phyloP scores from a whole-genome alignment of 1,140 invertebrate species.

The Vanessa atalanta region DNA sequence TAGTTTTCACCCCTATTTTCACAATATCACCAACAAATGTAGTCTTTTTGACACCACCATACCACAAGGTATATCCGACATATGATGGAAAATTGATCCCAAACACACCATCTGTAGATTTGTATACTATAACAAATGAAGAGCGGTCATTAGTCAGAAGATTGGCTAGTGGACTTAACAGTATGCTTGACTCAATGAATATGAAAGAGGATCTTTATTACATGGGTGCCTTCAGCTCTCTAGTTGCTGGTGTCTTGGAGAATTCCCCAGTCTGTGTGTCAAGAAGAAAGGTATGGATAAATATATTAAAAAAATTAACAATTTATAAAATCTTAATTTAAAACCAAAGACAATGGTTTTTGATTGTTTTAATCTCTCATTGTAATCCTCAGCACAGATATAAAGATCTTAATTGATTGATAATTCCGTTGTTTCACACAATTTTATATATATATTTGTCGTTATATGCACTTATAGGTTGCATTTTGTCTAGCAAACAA shows the following conservation, averaged over 20 bases:
- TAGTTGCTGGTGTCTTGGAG: slow-evolving; percentile 83
- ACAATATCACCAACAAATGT: slow-evolving; percentile 81
- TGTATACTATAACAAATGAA: slow-evolving; percentile 65
- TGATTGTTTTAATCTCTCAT: too few species aligned
- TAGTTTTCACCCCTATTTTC: slow-evolving; percentile 84
- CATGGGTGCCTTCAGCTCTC: slow-evolving; percentile 83
- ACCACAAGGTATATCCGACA: slow-evolving; percentile 82
- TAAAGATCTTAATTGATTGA: too few species aligned
- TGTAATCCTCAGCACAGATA: too few species aligned
- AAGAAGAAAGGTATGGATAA: slow-evolving; percentile 79
- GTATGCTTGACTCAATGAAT: slow-evolving; percentile 82
- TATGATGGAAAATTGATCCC: slow-evolving; percentile 74
- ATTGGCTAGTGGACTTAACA: slow-evolving; percentile 82
- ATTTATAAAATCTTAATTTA: too few species aligned
- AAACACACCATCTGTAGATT: slow-evolving; percentile 70
- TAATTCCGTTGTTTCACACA: too few species aligned
- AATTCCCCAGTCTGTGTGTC: slow-evolving; percentile 77
- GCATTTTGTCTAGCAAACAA: too few species aligned
- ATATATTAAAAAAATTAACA: too few species aligned
- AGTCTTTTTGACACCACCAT: slow-evolving; percentile 85
- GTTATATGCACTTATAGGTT: too few species aligned
- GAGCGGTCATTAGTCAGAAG: slow-evolving; percentile 66
- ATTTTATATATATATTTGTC: too few species aligned
- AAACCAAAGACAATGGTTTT: too few species aligned
- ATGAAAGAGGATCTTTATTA: slow-evolving; percentile 85